Percentiles rank a stretch among this genome's conserved stretches.
Conservation (phyloP, 92 coral and sea anemone species). For the Porites lobata region DNA sequence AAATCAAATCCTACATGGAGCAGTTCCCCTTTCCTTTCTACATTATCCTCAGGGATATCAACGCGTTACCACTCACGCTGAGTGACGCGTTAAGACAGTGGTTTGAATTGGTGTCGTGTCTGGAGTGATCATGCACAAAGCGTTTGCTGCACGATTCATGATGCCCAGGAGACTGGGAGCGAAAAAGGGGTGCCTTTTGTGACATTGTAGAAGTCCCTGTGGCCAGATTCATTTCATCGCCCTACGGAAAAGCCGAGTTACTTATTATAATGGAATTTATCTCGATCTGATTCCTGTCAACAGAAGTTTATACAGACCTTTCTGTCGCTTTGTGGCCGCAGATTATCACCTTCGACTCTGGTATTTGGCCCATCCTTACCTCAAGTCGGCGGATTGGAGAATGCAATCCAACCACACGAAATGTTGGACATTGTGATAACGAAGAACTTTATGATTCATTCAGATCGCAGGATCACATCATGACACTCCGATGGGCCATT, state of each 20-base stretch:
- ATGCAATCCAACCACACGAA: too few species aligned
- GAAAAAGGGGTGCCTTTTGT: neutral
- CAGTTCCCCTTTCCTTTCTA: conserved; percentile 98
- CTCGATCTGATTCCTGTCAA: too few species aligned
- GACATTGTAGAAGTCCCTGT: neutral
- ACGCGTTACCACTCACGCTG: conserved; percentile 87
- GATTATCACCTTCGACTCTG: too few species aligned
- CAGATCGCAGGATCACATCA: too few species aligned
- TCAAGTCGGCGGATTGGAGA: too few species aligned
- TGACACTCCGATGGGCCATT: too few species aligned
- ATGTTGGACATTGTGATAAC: too few species aligned
- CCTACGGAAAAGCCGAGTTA: neutral
- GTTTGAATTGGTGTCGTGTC: conserved; percentile 95
- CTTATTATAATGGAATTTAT: neutral
- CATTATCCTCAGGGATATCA: conserved; percentile 95
- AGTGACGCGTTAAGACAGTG: conserved; percentile 98
- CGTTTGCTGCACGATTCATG: too few species aligned
- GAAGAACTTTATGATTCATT: too few species aligned
- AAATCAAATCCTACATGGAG: conserved; percentile 93
- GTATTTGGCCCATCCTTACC: too few species aligned
- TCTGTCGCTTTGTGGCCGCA: too few species aligned
- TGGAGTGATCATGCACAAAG: conserved; percentile 40
- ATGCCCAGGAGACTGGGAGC: neutral
- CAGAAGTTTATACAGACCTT: too few species aligned
- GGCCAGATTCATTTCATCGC: neutral